A percentile compares a stretch with the other conserved stretches of the same genome.
phyloP scores from a whole-genome alignment of 1,140 invertebrate genomes.

The Drosophila tani region DNA sequence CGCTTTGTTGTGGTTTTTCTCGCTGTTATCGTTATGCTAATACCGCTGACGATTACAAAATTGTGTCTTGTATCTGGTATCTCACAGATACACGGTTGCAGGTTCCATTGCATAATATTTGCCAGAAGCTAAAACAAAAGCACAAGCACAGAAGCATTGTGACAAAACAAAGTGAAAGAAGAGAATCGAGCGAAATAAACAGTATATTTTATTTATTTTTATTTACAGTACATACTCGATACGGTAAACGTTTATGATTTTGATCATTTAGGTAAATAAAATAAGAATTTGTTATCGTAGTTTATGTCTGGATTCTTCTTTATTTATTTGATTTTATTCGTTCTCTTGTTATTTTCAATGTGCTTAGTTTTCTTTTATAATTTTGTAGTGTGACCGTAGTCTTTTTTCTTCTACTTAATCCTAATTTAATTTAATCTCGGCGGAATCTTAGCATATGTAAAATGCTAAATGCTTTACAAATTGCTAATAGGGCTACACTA shows the following conservation, averaged over 20 bases:
- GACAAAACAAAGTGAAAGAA: conserved; percentile 61
- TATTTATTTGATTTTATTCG: no score
- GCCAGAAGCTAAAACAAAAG: conserved; percentile 10
- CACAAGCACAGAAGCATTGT: conserved; percentile 29
- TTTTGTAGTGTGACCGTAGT: no score
- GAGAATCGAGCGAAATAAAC: conserved; percentile 27
- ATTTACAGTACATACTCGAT: background rate
- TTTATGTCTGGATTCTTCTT: no score
- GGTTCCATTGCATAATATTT: conserved; percentile 70
- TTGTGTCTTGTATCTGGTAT: conserved; percentile 18
- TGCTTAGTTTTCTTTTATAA: no score
- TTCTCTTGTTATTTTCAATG: no score
- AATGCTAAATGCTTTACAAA: no score
- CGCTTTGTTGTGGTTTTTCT: conserved; percentile 35
- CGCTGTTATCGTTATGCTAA: conserved; percentile 33
- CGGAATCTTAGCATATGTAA: no score
- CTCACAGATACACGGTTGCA: conserved; percentile 41
- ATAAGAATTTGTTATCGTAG: no score
- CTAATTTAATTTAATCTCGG: no score
- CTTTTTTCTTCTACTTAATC: no score
- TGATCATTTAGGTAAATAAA: background rate
- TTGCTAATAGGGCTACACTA: no score
- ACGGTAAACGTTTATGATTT: background rate
- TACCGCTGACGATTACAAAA: conserved; percentile 33
- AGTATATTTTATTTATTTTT: conserved; percentile 25